Percentiles rank a stretch among this genome's conserved stretches.
Conservation (phyloP, 2,797 vertebrate genomes). For the Neostethus bicornis region DNA sequence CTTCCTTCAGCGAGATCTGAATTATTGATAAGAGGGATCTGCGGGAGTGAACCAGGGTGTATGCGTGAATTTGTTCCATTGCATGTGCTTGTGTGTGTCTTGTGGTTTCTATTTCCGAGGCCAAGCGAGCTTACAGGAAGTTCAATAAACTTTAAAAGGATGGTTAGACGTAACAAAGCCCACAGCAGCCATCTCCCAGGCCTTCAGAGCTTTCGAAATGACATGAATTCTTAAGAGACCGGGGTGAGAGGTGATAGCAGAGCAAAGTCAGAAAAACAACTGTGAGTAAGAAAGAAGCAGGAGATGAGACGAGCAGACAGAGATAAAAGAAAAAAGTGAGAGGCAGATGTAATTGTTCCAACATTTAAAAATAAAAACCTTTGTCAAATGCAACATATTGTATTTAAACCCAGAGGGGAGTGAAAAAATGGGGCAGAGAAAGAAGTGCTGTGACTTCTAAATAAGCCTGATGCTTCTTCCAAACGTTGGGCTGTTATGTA, state of each 20-base stretch:
- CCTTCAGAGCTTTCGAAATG: constrained; percentile 35
- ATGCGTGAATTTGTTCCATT: constrained; percentile 45
- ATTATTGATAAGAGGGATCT: constrained; percentile 80
- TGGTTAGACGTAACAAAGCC: constrained; percentile 36
- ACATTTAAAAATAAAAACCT: constrained; percentile 7
- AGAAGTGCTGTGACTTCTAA: constrained; percentile 43
- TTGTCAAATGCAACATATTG: constrained; percentile 24
- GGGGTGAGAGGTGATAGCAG: constrained; percentile 43
- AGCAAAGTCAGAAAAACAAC: constrained; percentile 23
- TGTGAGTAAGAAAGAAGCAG: constrained; percentile 6
- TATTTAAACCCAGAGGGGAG: not conserved
- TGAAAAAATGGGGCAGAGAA: constrained; percentile 7
- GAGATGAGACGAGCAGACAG: constrained; percentile 4
- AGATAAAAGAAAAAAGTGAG: not conserved
- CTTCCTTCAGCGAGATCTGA: constrained; percentile 65
- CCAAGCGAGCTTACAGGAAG: constrained; percentile 52
- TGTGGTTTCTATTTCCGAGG: constrained; percentile 23
- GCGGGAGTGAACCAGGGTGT: constrained; percentile 37
- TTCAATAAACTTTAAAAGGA: constrained; percentile 53
- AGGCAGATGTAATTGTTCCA: constrained; percentile 5
- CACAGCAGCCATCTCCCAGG: constrained; percentile 13
- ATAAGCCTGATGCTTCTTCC: constrained; percentile 54
- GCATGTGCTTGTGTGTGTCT: constrained; percentile 32
- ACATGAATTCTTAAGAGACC: constrained; percentile 19
- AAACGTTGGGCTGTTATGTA: constrained; percentile 49